These are phyloP conservation scores for Erebia aethiops DNA, from an alignment of 2,888 invertebrate species.

Conservation along the genomic window DNA sequence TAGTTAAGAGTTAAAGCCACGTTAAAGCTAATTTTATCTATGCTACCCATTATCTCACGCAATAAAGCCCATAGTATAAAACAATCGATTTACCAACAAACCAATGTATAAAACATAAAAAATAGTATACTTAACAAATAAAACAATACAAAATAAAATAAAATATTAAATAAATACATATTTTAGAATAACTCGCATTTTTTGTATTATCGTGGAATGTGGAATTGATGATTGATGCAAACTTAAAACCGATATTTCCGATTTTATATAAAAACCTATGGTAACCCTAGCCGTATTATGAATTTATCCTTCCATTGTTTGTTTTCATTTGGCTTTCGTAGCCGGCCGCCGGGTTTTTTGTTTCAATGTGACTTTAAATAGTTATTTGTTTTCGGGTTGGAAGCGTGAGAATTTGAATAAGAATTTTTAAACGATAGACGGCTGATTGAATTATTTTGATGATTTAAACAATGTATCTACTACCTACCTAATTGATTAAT, in stretches of 20 bases:
- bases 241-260: neutral
- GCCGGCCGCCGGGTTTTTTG: conserved; percentile 53
- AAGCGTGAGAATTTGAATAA: conserved; percentile 68
- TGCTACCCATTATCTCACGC: too few relatives aligned
- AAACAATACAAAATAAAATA: too few relatives aligned
- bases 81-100: too few relatives aligned
- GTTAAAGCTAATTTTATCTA: too few relatives aligned
- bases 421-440: conserved; percentile 59
- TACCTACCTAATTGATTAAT: too few relatives aligned
- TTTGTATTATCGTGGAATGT: neutral
- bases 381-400: conserved; percentile 54
- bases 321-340: conserved; percentile 67
- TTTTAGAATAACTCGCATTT: too few relatives aligned
- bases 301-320: conserved; percentile 64
- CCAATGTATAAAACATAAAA: too few relatives aligned
- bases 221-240: neutral
- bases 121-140: too few relatives aligned
- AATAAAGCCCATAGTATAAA: too few relatives aligned
- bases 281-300: conserved; percentile 46
- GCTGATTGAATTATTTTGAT: conserved; percentile 43
- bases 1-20: too few relatives aligned
- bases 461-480: too few relatives aligned
- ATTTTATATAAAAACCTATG: conserved; percentile 9
- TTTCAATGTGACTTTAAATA: conserved; percentile 47
- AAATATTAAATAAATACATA: too few relatives aligned